Conservation (phyloP, 2,797 vertebrate genomes). For the Tangara arthus region DNA sequence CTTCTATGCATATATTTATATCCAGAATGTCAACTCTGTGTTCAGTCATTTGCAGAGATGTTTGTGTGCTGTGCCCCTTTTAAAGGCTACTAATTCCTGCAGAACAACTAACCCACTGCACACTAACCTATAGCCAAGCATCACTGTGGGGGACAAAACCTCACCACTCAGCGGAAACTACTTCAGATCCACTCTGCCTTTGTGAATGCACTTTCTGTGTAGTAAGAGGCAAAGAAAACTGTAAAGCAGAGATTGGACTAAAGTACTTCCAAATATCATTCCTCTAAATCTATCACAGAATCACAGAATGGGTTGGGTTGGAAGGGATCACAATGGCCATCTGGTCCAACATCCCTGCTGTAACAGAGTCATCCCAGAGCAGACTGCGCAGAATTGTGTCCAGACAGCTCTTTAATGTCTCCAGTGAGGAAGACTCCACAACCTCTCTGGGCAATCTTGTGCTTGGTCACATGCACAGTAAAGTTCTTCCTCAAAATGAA, state of each 20-base stretch:
- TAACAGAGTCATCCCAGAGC: not conserved
- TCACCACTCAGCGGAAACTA: not conserved
- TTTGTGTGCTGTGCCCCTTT: not conserved
- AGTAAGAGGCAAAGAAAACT: not conserved
- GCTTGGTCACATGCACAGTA: not conserved
- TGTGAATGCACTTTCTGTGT: not conserved
- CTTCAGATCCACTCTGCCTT: not conserved
- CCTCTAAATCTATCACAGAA: not conserved
- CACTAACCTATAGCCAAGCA: not conserved
- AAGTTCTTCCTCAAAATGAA: not conserved
- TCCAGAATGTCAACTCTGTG: not conserved
- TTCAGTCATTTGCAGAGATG: not conserved
- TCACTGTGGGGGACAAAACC: not conserved
- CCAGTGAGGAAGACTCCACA: not conserved
- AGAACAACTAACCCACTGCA: not conserved
- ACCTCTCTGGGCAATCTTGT: not conserved
- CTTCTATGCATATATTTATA: not conserved
- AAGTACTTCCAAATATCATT: not conserved
- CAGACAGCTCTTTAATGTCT: not conserved
- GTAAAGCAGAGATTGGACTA: not conserved
- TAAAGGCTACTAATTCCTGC: not conserved
- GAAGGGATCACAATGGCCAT: not conserved
- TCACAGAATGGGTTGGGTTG: not conserved
- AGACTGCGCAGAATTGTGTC: not conserved
- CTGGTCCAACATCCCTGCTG: not conserved